Evolutionary conservation across 2,797 vertebrate species (phyloP).

Genomic region (Hapalemur alaotrensis): DNA sequence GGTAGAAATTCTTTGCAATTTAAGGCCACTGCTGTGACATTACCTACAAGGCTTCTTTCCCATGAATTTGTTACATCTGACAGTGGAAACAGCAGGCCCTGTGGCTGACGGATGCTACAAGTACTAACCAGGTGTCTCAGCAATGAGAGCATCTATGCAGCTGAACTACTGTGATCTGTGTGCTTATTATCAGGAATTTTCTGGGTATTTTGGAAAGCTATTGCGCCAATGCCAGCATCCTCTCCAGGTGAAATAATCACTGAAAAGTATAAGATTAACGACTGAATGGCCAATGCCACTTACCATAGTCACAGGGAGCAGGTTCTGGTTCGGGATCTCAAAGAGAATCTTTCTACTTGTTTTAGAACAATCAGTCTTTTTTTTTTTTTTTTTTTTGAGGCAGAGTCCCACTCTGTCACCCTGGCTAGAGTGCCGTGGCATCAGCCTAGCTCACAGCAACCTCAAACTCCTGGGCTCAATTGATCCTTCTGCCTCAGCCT

Average conservation of each 20-base stretch:
- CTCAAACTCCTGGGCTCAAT: too few relatives aligned
- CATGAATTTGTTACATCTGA: slow-evolving; percentile 64
- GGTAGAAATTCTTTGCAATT: slow-evolving; percentile 64
- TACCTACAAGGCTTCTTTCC: slow-evolving; percentile 46
- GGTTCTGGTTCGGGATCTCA: not conserved
- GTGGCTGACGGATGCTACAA: not conserved
- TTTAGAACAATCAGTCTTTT: not conserved
- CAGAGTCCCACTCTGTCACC: too few relatives aligned
- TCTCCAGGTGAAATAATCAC: not conserved
- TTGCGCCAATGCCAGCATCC: not conserved
- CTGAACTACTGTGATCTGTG: not conserved
- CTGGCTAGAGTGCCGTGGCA: too few relatives aligned
- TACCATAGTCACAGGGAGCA: not conserved
- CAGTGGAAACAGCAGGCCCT: not conserved
- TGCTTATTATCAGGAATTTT: not conserved
- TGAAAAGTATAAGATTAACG: not conserved
- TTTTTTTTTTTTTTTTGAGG: too few relatives aligned
- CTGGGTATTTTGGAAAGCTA: slow-evolving; percentile 2
- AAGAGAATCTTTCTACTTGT: not conserved
- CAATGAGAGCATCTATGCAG: not conserved
- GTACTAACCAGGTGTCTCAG: not conserved
- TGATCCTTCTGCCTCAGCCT: too few relatives aligned
- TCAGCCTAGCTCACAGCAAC: too few relatives aligned
- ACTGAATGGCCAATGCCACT: not conserved
- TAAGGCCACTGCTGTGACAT: slow-evolving; percentile 70